A percentile compares a stretch with the other conserved stretches of the same genome.
These are phyloP conservation scores for Caenorhabditis latens DNA, from an alignment of 1,140 invertebrate genomes.

Conservation along the genomic window DNA sequence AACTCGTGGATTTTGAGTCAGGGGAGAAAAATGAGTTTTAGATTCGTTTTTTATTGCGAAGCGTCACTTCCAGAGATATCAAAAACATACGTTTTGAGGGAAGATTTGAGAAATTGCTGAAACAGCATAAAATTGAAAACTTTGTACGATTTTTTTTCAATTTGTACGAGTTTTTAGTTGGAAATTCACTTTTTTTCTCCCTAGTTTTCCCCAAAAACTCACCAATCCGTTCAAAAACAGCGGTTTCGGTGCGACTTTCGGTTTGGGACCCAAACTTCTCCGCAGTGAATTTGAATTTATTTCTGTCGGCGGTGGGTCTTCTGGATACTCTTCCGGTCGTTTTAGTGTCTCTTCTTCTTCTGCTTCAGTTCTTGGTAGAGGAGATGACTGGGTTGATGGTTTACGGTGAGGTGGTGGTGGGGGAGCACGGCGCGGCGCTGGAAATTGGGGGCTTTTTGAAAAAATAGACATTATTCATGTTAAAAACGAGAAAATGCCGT, in stretches of 20 bases:
- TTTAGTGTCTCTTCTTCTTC: neutral
- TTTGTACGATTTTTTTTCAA: too few relatives aligned
- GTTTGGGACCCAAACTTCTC: conserved; percentile 21
- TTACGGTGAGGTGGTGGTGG: conserved; percentile 27
- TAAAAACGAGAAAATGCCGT: neutral
- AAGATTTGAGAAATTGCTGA: too few relatives aligned
- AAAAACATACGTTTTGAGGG: too few relatives aligned
- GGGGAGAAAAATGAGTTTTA: too few relatives aligned
- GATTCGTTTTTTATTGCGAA: too few relatives aligned
- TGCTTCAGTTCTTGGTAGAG: neutral
- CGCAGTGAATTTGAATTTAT: neutral
- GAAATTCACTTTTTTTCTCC: too few relatives aligned
- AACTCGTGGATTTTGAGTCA: too few relatives aligned
- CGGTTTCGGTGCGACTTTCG: conserved; percentile 24
- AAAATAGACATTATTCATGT: neutral
- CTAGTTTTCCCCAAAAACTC: too few relatives aligned
- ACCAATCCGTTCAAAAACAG: conserved; percentile 52
- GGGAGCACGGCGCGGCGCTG: conserved; percentile 8
- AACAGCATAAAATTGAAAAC: too few relatives aligned
- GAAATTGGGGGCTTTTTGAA: neutral
- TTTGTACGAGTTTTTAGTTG: too few relatives aligned
- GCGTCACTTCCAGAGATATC: too few relatives aligned
- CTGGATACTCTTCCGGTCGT: neutral
- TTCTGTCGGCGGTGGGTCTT: neutral
- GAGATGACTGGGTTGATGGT: neutral